Evolutionary conservation across 1,140 invertebrate species (phyloP).

Genomic region (Lamellibrachia luymesi): DNA sequence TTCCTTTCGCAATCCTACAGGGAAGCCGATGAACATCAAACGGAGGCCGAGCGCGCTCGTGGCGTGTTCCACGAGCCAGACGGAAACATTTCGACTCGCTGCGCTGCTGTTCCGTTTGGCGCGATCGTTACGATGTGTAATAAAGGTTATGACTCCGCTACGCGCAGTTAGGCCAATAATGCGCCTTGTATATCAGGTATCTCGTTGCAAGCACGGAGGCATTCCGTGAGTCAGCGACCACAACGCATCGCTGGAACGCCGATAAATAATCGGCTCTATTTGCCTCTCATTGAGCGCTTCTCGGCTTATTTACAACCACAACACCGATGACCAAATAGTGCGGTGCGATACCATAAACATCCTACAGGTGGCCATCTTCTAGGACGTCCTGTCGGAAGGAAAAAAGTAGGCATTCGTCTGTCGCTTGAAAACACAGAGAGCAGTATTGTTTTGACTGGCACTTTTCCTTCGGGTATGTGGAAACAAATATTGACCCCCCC

Average conservation of each 20-base stretch:
- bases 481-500: neutral
- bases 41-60: neutral
- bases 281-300: neutral
- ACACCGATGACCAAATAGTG: neutral
- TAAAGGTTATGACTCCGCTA: neutral
- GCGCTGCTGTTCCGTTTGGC: neutral
- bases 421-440: neutral
- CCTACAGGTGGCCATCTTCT: neutral
- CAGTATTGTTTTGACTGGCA: neutral
- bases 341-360: neutral
- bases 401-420: neutral
- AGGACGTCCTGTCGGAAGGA: neutral
- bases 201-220: neutral
- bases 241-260: neutral
- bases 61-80: neutral
- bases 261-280: neutral
- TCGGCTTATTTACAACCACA: neutral
- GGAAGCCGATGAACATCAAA: neutral
- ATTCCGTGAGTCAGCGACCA: constrained; percentile 3
- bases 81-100: neutral
- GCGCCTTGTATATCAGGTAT: neutral
- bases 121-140: neutral
- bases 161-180: neutral
- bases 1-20: neutral
- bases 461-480: neutral